Evolutionary conservation across 2,113 vertebrate genomes (phyloP), one percentile per base, ranked within the genome.

Genomic region (Symphodus melops): DNA sequence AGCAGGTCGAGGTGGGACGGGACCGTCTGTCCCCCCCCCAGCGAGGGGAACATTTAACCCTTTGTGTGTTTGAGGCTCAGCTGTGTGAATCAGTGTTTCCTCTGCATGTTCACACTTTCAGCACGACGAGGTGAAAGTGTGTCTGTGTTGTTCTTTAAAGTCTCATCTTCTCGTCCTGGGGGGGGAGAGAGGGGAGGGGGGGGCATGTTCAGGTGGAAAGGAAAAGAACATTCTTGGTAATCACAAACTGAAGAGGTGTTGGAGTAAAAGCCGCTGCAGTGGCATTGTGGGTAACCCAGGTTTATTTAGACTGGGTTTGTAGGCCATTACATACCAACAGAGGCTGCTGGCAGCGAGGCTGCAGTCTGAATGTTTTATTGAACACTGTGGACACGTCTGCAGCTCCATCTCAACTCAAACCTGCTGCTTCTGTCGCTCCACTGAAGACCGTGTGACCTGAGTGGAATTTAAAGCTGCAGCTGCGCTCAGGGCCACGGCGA

Each of bases 281-380:
- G 42, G 86, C 81, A 87, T 83, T 73, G 81, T 88, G 85, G 79
- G 83, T 86, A 88, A 82, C 17, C 11, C 0, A 4, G 23, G 62
- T 87, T 79, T 89, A 76, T 91, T 91, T 89, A 90, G 90, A 82
- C 90, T 89, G 74, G 61, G 68, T 71, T 13, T 81, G 74, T 14
- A 58, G 81, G 51, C 76, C 87, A 20, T 83, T 8, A 64, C 75
- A 80, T 33, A 58, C 75, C 74, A 42, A 60, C 64, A 81, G 77
- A 64, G 41, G 8, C 48, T 61, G 21, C 25, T 42, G 58, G 19
- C 46, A 23, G 5, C 33, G n/a, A n/a, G 41, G 13, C 49, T 46
- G 61, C 12, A 21, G 59, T 5, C 12, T 48, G 16, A 49, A 25
- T 25, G 39, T 41, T 41, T 59, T 41, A 21, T 42, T 41, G n/a